Evolutionary conservation across 2,888 invertebrate genomes (phyloP), one percentile per base, ranked within the genome.

Genomic region (Lepidocyrtoides sp.): DNA sequence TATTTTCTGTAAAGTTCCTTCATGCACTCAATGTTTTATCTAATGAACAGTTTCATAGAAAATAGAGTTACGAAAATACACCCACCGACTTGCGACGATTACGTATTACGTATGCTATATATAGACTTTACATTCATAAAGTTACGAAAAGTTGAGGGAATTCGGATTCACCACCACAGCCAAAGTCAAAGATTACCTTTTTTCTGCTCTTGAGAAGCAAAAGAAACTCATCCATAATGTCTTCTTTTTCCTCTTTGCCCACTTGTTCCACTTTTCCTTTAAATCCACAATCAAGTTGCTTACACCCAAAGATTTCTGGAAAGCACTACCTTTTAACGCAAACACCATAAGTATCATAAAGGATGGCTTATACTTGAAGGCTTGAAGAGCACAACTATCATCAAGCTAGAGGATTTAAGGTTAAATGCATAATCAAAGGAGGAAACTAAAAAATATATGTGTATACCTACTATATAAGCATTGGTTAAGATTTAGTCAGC

Each of bases 121-220:
- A 41, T 72, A 41, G 10, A 66, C 41, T 20, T 0, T 23, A 23
- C 41, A 8, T 72, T 5, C 48, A 7, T 44, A 41, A 0, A 26
- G 8, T 26, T 23, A 63, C 63, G 12, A 12, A 4, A 66, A 12
- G 36, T 32, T 66, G 32, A 66, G 32, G 66, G 32, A 7, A 66
- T 66, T 36, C 17, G 36, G 36, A 48, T 23, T 66, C n/a, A 72
- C 29, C 36, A n/a, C n/a, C 75, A 14, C 75, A 44, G 85, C 23
- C 85, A 54, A 26, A 85, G 85, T 57, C 85, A 72, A 44, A 85
- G 72, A 72, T 85, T 77, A 77, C 75, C 48, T 75, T 77, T 75
- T 51, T 57, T 20, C 20, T 14, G 26, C 17, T 32, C 32, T 57
- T 23, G 44, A 66, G 41, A 51, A 29, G 36, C 2, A 51, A 44